phyloP scores from a whole-genome alignment of 23 tunicate genomes.

The Styela clava region DNA sequence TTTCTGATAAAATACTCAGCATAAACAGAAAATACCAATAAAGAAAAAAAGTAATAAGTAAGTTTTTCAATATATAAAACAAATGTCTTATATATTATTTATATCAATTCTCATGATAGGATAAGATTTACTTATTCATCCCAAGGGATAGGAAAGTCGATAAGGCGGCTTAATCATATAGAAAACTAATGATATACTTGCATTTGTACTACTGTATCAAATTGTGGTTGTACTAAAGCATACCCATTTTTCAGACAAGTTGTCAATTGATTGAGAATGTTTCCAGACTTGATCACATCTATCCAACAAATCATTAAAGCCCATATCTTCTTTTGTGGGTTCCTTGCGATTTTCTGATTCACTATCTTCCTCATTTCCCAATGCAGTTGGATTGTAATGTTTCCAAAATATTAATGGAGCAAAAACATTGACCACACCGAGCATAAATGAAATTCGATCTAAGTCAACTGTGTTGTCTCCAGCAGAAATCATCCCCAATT shows the following conservation, averaged over 20 bases:
- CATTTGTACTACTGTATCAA: too few species aligned
- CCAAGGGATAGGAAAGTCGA: too few species aligned
- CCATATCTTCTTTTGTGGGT: not conserved
- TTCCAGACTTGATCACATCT: slow-evolving; percentile 16
- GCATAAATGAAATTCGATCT: slow-evolving; percentile 41
- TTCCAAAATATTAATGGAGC: slow-evolving; percentile 52
- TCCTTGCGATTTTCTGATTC: not conserved
- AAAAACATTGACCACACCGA: slow-evolving; percentile 49
- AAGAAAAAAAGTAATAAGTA: too few species aligned
- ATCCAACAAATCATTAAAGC: not conserved
- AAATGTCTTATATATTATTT: too few species aligned
- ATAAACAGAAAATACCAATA: too few species aligned
- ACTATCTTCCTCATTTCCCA: not conserved
- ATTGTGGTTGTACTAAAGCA: too few species aligned
- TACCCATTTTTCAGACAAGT: not conserved
- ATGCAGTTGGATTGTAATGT: not conserved
- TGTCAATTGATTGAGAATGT: not conserved
- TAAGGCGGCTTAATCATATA: too few species aligned
- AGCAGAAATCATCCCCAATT: slow-evolving; percentile 74
- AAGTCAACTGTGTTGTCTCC: slow-evolving; percentile 37
- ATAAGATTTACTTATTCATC: too few species aligned
- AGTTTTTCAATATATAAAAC: too few species aligned
- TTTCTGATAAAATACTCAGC: too few species aligned
- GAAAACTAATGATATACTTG: too few species aligned
- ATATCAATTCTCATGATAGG: too few species aligned